A percentile compares a stretch with the other conserved stretches of the same genome.
These are phyloP conservation scores for Cephus spinipes DNA, from an alignment of 2,888 invertebrate species.

Conservation along the genomic window DNA sequence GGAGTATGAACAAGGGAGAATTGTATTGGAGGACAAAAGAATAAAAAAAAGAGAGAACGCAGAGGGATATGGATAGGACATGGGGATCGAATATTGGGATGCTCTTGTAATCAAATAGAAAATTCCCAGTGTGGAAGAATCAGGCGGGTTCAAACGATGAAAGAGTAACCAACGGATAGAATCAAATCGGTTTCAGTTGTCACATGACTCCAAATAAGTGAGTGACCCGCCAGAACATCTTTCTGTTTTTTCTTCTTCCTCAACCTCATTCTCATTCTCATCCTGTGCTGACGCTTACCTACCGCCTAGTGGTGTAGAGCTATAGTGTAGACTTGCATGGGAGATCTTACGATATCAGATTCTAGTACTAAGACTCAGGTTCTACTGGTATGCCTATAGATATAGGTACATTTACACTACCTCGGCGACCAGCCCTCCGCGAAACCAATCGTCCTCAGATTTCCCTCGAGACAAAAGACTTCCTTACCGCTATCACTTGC, in stretches of 20 bases:
- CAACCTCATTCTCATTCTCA: not conserved
- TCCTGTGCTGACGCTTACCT: too few species aligned
- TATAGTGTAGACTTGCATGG: too few species aligned
- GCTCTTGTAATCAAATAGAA: constrained; percentile 55
- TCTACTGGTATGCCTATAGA: too few species aligned
- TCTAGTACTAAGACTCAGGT: too few species aligned
- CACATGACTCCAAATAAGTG: constrained; percentile 56
- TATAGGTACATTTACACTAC: too few species aligned
- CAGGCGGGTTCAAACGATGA: constrained; percentile 43
- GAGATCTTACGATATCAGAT: too few species aligned
- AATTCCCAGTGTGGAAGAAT: constrained; percentile 53
- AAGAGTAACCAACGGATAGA: constrained; percentile 55
- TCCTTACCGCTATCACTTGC: not conserved
- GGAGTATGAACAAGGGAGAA: constrained; percentile 11
- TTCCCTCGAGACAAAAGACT: constrained; percentile 31
- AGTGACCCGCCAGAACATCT: constrained; percentile 22
- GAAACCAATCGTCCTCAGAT: constrained; percentile 30
- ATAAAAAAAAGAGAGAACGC: constrained; percentile 25
- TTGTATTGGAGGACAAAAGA: constrained; percentile 33
- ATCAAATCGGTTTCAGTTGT: constrained; percentile 53
- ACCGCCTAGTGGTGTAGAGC: too few species aligned
- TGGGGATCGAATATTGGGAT: constrained; percentile 21
- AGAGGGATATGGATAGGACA: constrained; percentile 18
- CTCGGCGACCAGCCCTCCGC: too few species aligned
- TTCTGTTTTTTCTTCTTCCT: not conserved